Evolutionary conservation across 1,140 invertebrate genomes (phyloP).

Genomic region (Eupeodes corollae): DNA sequence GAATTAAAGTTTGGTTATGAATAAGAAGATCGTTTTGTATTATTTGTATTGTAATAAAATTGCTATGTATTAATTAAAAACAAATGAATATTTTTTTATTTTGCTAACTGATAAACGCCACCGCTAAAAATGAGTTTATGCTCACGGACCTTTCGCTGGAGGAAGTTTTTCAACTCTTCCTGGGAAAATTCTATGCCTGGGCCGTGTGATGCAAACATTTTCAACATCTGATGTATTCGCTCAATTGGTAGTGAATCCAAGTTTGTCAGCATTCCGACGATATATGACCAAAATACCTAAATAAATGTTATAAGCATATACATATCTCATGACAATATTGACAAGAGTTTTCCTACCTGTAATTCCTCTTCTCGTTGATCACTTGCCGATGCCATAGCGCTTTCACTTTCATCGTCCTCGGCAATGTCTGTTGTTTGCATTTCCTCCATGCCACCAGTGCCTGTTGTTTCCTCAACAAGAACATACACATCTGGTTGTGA

Average conservation of each 20-base stretch:
- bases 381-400: conserved; percentile 83
- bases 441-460: conserved; percentile 39
- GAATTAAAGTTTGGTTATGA: no score
- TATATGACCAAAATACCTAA: conserved; percentile 86
- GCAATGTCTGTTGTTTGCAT: conserved; percentile 44
- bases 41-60: no score
- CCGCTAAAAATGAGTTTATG: conserved; percentile 74
- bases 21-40: no score
- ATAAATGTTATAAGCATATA: conserved; percentile 1
- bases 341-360: conserved; percentile 44
- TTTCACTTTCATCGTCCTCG: conserved; percentile 85
- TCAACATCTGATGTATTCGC: conserved; percentile 91
- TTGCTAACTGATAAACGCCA: conserved; percentile 79
- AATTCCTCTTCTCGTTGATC: conserved; percentile 87
- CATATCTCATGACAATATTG: background rate
- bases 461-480: conserved; percentile 60
- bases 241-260: conserved; percentile 85
- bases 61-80: no score
- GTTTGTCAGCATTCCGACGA: conserved; percentile 93
- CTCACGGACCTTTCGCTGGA: conserved; percentile 86
- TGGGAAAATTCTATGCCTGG: conserved; percentile 77
- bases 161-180: conserved; percentile 76
- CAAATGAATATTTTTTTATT: conserved; percentile 32
- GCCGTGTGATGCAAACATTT: conserved; percentile 88
- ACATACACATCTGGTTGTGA: conserved; percentile 60